These are phyloP conservation scores for Pygmarrhopalites habei DNA, from an alignment of 1,140 invertebrate species.

Conservation along the genomic window DNA sequence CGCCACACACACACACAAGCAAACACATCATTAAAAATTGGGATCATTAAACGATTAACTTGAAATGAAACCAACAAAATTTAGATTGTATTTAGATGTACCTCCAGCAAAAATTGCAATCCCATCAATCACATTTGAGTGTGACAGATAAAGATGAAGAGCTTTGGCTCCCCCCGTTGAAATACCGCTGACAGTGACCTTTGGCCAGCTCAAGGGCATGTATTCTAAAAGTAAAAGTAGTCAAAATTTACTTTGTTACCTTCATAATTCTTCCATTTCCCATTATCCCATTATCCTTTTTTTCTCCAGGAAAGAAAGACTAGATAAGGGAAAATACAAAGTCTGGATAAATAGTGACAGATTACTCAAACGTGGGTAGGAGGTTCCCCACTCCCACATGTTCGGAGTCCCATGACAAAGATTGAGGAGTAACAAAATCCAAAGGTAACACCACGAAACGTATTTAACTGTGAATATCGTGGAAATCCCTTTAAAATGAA, in stretches of 20 bases:
- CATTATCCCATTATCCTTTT: not conserved
- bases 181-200: conserved; percentile 28
- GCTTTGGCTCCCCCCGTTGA: conserved; percentile 31
- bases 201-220: conserved; percentile 26
- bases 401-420: conserved; percentile 5
- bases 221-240: conserved; percentile 19
- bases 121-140: conserved; percentile 31
- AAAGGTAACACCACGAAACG: not conserved
- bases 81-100: too few species aligned
- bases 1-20: too few species aligned
- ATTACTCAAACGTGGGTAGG: conserved; percentile 3
- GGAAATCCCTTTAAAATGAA: too few species aligned
- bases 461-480: too few species aligned
- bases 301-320: not conserved
- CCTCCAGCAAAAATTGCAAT: conserved; percentile 35
- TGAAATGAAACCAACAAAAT: too few species aligned
- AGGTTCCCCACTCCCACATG: conserved; percentile 13
- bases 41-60: too few species aligned
- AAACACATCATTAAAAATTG: not conserved
- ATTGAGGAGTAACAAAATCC: not conserved
- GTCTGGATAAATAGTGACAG: too few species aligned
- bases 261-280: not conserved
- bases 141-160: conserved; percentile 31
- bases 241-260: not conserved
- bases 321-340: too few species aligned